Evolutionary conservation across 1,140 invertebrate genomes (phyloP).

Genomic region (Scaptomyza graminum): DNA sequence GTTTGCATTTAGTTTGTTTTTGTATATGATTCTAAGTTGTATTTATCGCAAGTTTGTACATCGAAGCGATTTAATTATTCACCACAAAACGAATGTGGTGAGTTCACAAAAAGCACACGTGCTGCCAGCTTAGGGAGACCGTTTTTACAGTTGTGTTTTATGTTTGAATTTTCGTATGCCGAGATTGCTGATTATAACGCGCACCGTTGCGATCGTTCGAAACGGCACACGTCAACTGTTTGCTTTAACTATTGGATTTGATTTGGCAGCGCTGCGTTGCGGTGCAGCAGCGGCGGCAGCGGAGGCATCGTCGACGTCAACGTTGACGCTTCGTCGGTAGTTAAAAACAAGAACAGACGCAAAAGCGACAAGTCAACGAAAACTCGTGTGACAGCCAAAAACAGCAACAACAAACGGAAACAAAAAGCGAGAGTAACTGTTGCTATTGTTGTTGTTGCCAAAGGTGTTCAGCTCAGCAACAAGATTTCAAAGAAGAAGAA

Average conservation of each 20-base stretch:
- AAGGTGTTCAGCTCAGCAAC: slow-evolving; percentile 38
- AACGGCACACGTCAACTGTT: slow-evolving; percentile 66
- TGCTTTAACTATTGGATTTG: slow-evolving; percentile 34
- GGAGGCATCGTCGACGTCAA: slow-evolving; percentile 15
- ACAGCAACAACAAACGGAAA: slow-evolving; percentile 42
- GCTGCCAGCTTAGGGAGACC: slow-evolving; percentile 4
- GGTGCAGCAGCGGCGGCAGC: slow-evolving; percentile 13
- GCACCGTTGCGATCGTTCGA: slow-evolving; percentile 48
- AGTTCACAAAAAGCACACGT: slow-evolving; percentile 23
- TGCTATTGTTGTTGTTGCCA: slow-evolving; percentile 17
- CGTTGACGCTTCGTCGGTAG: slow-evolving; percentile 17
- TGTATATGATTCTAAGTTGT: slow-evolving; percentile 46
- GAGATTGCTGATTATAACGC: slow-evolving; percentile 10
- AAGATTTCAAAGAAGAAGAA: too few relatives aligned
- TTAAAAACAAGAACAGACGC: slow-evolving; percentile 37
- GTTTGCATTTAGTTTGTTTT: slow-evolving; percentile 16
- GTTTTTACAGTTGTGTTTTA: neutral
- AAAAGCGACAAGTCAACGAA: slow-evolving; percentile 19
- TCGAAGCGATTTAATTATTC: slow-evolving; percentile 34
- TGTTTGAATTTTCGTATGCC: neutral
- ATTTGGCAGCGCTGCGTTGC: slow-evolving; percentile 25
- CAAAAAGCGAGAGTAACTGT: slow-evolving; percentile 40
- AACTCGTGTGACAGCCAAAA: slow-evolving; percentile 33
- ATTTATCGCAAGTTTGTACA: slow-evolving; percentile 24
- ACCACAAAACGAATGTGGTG: slow-evolving; percentile 46